Evolutionary conservation across 1,140 invertebrate genomes (phyloP), one percentile per base, ranked within the genome.

Genomic region (Dufourea novaeangliae): DNA sequence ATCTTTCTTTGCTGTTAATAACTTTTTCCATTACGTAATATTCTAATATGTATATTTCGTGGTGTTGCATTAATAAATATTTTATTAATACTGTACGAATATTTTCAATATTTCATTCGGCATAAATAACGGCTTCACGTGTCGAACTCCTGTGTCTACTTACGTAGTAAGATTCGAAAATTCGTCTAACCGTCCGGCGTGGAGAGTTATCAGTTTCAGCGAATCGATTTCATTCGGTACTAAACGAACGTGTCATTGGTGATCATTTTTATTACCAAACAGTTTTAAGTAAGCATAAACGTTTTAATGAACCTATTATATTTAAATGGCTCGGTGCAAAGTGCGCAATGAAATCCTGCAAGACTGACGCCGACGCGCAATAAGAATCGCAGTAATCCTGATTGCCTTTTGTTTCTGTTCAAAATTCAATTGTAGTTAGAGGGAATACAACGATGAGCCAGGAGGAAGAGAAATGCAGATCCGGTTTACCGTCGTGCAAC

Each of bases 81-180:
- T n/a, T n/a, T n/a, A n/a, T n/a, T n/a, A n/a, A n/a, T n/a, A n/a
- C n/a, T n/a, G n/a, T n/a, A n/a, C n/a, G n/a, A n/a, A n/a, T n/a
- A n/a, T n/a, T n/a, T n/a, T n/a, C n/a, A 20, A 20, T 41, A 27
- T 25, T 29, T 41, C 34, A 57, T 3, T 11, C 29, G 57, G 20
- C 57, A 41, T 29, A 1, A 0, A 11, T 27, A 25, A 57, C 17
- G 27, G 54, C 5, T 57, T 57, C 29, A 6, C 54, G 54, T 27
- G 54, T 32, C 12, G 5, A 11, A 50, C 4, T 57, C 25, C 12
- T 69, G 22, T 37, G 14, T 34, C n/a, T 59, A 69, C 20, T 69
- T 41, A 61, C 39, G 59, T 70, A 71, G 75, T 78, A 56, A 0
- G 8, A 1, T 61, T n/a, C n/a, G 20, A 2, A 27, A 78, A 63